Evolutionary conservation across 2,797 vertebrate species (phyloP).

Genomic region (Miichthys miiuy): DNA sequence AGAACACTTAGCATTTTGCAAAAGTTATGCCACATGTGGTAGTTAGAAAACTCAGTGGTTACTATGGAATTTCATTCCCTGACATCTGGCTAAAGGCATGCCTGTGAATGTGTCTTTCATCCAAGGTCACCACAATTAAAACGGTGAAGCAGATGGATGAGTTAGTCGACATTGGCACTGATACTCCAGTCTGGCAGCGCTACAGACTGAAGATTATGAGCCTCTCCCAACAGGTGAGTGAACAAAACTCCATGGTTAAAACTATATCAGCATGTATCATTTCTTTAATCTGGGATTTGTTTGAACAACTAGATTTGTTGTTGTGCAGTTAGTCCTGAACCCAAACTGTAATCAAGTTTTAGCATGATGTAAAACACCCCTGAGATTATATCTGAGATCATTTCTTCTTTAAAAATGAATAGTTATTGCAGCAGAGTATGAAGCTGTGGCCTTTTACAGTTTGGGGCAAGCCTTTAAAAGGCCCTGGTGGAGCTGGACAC

Average conservation of each 20-base stretch:
- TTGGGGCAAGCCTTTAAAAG: not conserved
- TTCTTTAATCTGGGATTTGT: not conserved
- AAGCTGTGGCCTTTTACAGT: slow-evolving; percentile 13
- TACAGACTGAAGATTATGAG: slow-evolving; percentile 91
- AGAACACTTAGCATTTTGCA: not conserved
- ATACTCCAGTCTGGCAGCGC: slow-evolving; percentile 90
- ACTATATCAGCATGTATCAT: not conserved
- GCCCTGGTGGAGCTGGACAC: slow-evolving; percentile 23
- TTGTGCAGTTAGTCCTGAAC: not conserved
- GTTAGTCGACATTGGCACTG: slow-evolving; percentile 93
- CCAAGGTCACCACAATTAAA: slow-evolving; percentile 97
- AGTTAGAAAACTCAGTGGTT: not conserved
- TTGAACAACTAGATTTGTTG: slow-evolving; percentile 2
- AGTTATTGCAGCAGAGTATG: not conserved
- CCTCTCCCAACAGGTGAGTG: slow-evolving; percentile 91
- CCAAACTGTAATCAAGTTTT: slow-evolving; percentile 19
- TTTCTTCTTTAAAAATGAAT: slow-evolving; percentile 3
- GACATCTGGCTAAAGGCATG: slow-evolving; percentile 10
- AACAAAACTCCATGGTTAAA: not conserved
- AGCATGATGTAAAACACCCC: not conserved
- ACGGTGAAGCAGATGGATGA: slow-evolving; percentile 96
- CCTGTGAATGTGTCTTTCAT: slow-evolving; percentile 32
- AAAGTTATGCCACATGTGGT: not conserved
- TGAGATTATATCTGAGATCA: not conserved
- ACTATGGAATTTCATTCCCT: not conserved